Percentiles rank a stretch among this genome's conserved stretches.
phyloP scores from a whole-genome alignment of 2,113 vertebrate species.

The Sinocyclocheilus maitianheensis region DNA sequence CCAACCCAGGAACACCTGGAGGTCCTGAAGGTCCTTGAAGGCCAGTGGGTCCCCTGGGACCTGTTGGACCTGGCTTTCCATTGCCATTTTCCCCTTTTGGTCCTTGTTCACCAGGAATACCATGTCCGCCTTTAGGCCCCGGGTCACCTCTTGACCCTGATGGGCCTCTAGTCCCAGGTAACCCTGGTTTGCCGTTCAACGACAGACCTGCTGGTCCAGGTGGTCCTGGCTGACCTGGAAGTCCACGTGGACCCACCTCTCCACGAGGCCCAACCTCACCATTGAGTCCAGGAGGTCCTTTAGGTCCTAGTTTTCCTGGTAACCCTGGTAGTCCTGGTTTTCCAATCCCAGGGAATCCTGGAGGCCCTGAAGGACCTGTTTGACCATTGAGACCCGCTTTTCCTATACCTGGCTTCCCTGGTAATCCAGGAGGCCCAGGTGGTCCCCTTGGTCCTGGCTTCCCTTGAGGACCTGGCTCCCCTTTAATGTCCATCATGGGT shows the following conservation, averaged over 20 bases:
- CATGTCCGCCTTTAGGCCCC: conserved; percentile 82
- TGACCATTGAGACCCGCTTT: conserved; percentile 93
- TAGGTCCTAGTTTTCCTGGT: conserved; percentile 89
- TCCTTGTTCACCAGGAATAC: conserved; percentile 86
- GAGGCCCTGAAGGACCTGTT: conserved; percentile 86
- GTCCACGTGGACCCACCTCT: conserved; percentile 87
- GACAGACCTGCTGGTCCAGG: conserved; percentile 93
- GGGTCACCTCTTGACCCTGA: conserved; percentile 87
- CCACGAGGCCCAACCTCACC: conserved; percentile 83
- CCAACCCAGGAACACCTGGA: conserved; percentile 78
- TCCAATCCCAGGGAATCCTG: conserved; percentile 90
- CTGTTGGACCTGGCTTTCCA: conserved; percentile 85
- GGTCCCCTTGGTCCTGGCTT: conserved; percentile 92
- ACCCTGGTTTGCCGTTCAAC: conserved; percentile 92
- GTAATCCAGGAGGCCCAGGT: conserved; percentile 84
- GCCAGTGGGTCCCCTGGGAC: conserved; percentile 84
- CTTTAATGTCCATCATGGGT: conserved; percentile 90
- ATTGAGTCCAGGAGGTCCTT: conserved; percentile 80
- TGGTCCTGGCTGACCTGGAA: conserved; percentile 86
- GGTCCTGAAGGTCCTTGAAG: conserved; percentile 80
- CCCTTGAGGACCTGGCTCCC: conserved; percentile 91
- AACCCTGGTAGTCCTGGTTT: conserved; percentile 92
- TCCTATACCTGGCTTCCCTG: conserved; percentile 91
- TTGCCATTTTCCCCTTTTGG: conserved; percentile 90
- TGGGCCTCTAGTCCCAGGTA: conserved; percentile 83